Conservation (phyloP, 2,888 invertebrate genomes). For the Adela reaumurella region DNA sequence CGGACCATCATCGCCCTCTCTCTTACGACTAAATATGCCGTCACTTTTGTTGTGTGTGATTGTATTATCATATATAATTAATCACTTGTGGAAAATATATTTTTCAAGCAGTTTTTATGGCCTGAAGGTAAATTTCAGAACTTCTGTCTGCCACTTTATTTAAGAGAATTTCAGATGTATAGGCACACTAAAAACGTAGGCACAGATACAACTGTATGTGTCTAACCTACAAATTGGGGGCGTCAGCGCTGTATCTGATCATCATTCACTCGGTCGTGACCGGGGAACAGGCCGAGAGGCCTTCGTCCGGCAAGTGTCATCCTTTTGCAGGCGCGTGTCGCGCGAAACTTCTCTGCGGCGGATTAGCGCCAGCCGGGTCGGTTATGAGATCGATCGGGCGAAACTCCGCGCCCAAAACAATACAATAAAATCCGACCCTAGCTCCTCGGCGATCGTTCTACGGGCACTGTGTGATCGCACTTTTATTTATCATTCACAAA, state of each 20-base stretch:
- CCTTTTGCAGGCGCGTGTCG: not conserved
- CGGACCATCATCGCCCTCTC: constrained; percentile 19
- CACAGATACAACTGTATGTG: not conserved
- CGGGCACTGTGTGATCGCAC: constrained; percentile 6
- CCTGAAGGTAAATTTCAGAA: no score
- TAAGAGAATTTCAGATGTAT: no score
- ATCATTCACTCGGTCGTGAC: not conserved
- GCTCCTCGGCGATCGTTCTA: not conserved
- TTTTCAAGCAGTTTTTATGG: no score
- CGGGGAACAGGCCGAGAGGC: not conserved
- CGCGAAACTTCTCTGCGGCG: not conserved
- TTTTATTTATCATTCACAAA: constrained; percentile 21
- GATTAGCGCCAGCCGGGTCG: not conserved
- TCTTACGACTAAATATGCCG: constrained; percentile 14
- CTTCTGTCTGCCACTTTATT: no score
- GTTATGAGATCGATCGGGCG: not conserved
- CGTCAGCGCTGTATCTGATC: not conserved
- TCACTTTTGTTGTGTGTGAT: not conserved
- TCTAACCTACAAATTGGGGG: not conserved
- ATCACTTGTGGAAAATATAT: not conserved
- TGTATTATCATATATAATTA: not conserved
- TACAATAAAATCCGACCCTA: not conserved
- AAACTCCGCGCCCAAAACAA: not conserved
- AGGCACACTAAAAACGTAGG: no score
- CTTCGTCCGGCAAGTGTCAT: not conserved